Evolutionary conservation across 2,888 invertebrate genomes (phyloP), one percentile per base, ranked within the genome.

Genomic region (Limnephilus marmoratus): DNA sequence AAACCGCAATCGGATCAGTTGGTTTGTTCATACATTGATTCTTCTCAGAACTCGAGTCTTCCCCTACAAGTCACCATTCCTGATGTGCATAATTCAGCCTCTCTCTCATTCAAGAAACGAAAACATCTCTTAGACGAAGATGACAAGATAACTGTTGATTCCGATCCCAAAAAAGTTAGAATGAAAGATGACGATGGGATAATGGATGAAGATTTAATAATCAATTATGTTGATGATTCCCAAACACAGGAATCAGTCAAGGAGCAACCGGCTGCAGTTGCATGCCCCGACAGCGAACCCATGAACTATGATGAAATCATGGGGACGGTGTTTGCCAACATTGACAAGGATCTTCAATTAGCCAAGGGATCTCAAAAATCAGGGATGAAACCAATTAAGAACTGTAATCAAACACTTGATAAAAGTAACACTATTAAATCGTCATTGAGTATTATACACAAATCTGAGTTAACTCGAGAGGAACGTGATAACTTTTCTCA

Each of bases 241-340:
- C 80, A 85, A 68, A 90, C 81, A 2, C 90, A 90, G 68, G 68
- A 90, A 31, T 82, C 81, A 18, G 13, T 53, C 7, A 2, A 88
- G 18, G 81, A 81, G 31, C 86, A 68, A n/a, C 12, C 80, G 37
- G 45, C 87, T 13, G 11, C n/a, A 24, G 80, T 31, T 29, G 68
- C 85, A 24, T 31, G 82, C 9, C 34, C 80, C 7, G 91, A 90
- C 31, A 91, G 87, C 31, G 91, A 91, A 91, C 91, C 81, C 1
- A 88, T 95, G 80, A 95, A 95, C 93, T 96, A 96, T 94, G 96
- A 96, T 94, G 94, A 94, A 45, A 94, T 96, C 49, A 95, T 96
- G 94, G 94, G 94, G 31, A 95, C 95, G 94, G 96, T 95, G 13
- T 96, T 96, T 94, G 95, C 95, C 82, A 95, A 94, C 92, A 96